These are phyloP conservation scores for Dromaius novaehollandiae DNA, from an alignment of 2,113 vertebrate species.

Conservation along the genomic window DNA sequence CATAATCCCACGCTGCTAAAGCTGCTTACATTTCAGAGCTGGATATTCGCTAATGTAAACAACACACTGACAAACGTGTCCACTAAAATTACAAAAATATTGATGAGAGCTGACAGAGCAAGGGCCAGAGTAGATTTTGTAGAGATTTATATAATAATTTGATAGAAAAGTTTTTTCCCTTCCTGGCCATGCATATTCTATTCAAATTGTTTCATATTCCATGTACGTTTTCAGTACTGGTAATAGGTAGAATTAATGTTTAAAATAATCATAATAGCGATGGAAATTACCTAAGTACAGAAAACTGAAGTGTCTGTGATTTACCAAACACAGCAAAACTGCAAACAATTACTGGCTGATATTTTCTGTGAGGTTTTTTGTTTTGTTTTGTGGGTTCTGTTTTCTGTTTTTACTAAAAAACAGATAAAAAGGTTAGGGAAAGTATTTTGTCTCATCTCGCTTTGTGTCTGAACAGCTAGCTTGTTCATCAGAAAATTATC, in stretches of 20 bases:
- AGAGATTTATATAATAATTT: not conserved
- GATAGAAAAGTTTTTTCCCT: not conserved
- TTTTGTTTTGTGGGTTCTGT: not conserved
- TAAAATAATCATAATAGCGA: not conserved
- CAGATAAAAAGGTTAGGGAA: not conserved
- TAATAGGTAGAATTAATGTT: not conserved
- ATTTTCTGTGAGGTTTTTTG: not conserved
- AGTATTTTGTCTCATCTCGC: conserved; percentile 34
- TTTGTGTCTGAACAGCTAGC: conserved; percentile 15
- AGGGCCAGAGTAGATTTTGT: not conserved
- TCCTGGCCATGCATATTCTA: not conserved
- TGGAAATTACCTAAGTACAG: not conserved
- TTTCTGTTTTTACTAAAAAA: not conserved
- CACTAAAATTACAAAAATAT: conserved; percentile 49
- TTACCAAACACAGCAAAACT: conserved; percentile 7
- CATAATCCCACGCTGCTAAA: not conserved
- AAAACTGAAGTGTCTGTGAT: not conserved
- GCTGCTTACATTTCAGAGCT: conserved; percentile 44
- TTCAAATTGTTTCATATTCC: not conserved
- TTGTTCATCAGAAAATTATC: conserved; percentile 49
- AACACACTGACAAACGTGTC: conserved; percentile 29
- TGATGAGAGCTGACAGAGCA: conserved; percentile 7
- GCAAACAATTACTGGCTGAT: not conserved
- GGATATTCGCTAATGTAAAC: conserved; percentile 43
- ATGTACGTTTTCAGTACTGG: not conserved